Evolutionary conservation across 2,797 vertebrate species (phyloP).

Genomic region (Chromobotia macracanthus): DNA sequence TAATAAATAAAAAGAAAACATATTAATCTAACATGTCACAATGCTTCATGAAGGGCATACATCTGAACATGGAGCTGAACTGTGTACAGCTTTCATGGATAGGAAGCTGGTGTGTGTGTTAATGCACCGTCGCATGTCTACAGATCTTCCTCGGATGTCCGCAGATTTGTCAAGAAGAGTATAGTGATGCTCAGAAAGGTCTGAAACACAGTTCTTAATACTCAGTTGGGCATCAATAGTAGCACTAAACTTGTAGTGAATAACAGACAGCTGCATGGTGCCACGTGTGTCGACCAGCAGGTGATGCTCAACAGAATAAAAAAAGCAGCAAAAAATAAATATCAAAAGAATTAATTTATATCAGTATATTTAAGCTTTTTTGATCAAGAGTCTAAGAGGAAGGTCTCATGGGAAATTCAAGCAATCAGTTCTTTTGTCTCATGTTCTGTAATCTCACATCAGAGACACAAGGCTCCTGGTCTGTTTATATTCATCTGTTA

Average conservation of each 20-base stretch:
- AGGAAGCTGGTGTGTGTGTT: conserved; percentile 56
- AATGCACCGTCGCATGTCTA: conserved; percentile 49
- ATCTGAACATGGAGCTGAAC: conserved; percentile 40
- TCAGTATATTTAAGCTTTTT: conserved; percentile 99
- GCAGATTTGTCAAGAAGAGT: conserved; percentile 35
- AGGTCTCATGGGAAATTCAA: conserved; percentile 93
- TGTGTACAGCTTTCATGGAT: conserved; percentile 49
- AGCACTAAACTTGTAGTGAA: conserved; percentile 99
- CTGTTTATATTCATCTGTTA: conserved; percentile 90
- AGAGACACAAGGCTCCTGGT: conserved; percentile 99
- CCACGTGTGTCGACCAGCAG: conserved; percentile 83
- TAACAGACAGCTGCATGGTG: conserved; percentile 90
- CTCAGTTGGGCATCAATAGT: conserved; percentile 88
- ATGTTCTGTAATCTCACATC: conserved; percentile 77
- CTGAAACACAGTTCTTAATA: conserved; percentile 72
- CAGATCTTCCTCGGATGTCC: conserved; percentile 57
- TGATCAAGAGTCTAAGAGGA: conserved; percentile 98
- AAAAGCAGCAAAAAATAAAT: conserved; percentile 99
- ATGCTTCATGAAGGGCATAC: conserved; percentile 49
- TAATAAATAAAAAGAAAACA: conserved; percentile 58
- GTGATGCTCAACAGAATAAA: conserved; percentile 98
- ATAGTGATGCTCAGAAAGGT: conserved; percentile 68
- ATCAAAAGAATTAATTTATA: conserved; percentile 91
- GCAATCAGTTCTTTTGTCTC: conserved; percentile 80
- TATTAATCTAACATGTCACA: conserved; percentile 54